Conservation (phyloP, 2,888 invertebrate species). For the Gryllus longicercus region DNA sequence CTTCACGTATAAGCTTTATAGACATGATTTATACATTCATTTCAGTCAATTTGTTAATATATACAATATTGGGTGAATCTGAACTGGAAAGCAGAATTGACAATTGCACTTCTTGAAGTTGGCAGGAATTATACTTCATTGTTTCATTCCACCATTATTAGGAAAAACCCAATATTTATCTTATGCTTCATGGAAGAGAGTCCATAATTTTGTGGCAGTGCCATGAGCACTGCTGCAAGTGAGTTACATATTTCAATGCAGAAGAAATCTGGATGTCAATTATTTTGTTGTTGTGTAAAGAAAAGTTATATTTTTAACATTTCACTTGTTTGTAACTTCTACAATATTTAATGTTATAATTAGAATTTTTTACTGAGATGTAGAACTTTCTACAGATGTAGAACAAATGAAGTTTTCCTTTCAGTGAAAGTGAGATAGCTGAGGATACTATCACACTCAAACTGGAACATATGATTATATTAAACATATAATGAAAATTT, state of each 20-base stretch:
- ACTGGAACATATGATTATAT: too few relatives aligned
- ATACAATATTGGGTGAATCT: neutral
- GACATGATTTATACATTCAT: neutral
- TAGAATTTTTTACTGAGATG: too few relatives aligned
- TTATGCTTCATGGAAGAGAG: too few relatives aligned
- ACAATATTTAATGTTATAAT: neutral
- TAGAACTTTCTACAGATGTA: too few relatives aligned
- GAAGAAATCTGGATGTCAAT: too few relatives aligned
- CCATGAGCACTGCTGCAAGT: too few relatives aligned
- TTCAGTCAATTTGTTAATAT: neutral
- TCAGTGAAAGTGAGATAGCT: neutral
- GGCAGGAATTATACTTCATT: neutral
- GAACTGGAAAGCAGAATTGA: neutral
- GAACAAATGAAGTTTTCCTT: neutral
- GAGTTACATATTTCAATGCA: too few relatives aligned
- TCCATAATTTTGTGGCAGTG: too few relatives aligned
- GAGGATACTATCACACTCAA: neutral
- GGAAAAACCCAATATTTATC: too few relatives aligned
- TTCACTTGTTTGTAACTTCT: too few relatives aligned
- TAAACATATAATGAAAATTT: neutral
- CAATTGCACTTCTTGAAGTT: neutral
- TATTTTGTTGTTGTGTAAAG: too few relatives aligned
- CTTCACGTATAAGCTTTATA: neutral
- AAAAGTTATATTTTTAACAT: too few relatives aligned
- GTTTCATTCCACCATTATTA: neutral